These are phyloP conservation scores for Onychorhynchus coronatus DNA, from an alignment of 2,113 vertebrate genomes.

Conservation along the genomic window DNA sequence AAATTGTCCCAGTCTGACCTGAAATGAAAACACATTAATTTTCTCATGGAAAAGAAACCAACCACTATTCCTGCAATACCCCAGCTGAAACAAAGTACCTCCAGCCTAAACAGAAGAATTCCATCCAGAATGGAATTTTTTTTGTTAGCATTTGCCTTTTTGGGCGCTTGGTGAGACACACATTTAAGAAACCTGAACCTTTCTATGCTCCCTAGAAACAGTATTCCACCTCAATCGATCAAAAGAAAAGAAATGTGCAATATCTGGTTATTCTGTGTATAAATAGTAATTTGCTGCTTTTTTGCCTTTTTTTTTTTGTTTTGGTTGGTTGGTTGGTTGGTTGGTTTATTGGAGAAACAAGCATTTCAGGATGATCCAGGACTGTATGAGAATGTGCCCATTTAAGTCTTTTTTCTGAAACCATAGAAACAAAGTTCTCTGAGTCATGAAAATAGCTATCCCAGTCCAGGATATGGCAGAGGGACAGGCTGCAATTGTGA, in stretches of 20 bases:
- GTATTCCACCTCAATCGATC: background rate
- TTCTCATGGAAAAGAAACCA: background rate
- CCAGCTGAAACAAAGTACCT: background rate
- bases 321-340: background rate
- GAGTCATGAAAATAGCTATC: background rate
- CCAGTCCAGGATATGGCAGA: fast-evolving
- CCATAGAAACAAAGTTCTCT: background rate
- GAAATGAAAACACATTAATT: background rate
- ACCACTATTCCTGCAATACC: background rate
- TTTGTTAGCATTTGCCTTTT: background rate
- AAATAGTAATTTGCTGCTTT: background rate
- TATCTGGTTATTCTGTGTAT: background rate
- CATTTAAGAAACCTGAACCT: background rate
- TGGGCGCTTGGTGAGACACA: background rate
- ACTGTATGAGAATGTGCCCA: background rate
- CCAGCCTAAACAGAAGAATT: background rate
- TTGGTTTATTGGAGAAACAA: background rate
- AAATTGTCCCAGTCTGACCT: background rate
- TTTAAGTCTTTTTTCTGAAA: background rate
- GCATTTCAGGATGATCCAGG: background rate
- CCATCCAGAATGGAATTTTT: background rate
- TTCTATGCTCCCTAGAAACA: background rate
- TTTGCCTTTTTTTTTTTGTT: background rate
- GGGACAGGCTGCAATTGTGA: background rate
- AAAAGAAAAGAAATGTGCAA: background rate